A percentile compares a stretch with the other conserved stretches of the same genome.
Evolutionary conservation across 2,797 vertebrate genomes (phyloP).

Genomic region (Intellagama lesueurii): DNA sequence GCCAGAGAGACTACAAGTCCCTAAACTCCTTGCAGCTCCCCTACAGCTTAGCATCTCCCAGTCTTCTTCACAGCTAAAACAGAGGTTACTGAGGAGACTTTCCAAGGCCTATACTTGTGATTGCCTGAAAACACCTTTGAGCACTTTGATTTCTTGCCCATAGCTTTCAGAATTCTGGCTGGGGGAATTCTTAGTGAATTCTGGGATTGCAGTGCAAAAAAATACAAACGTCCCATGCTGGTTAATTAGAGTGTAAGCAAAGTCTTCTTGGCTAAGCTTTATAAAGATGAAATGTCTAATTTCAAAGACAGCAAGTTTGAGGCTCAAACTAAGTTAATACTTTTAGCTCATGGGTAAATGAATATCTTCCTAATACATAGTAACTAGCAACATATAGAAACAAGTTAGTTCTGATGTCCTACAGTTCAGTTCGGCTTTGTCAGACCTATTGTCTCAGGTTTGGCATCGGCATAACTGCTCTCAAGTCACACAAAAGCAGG

Average conservation of each 20-base stretch:
- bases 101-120: too few species aligned
- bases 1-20: too few species aligned
- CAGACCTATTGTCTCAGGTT: neutral
- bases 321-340: neutral
- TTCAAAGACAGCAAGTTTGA: neutral
- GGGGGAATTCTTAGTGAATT: too few species aligned
- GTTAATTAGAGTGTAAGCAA: neutral
- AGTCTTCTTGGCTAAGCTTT: neutral
- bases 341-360: neutral
- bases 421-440: neutral
- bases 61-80: too few species aligned
- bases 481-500: neutral
- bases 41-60: too few species aligned
- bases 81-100: too few species aligned
- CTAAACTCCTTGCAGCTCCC: too few species aligned
- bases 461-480: neutral
- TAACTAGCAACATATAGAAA: neutral
- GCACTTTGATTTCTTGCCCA: too few species aligned
- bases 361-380: neutral
- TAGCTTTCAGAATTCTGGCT: too few species aligned
- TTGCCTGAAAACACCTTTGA: too few species aligned
- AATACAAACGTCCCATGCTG: too few species aligned
- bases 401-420: neutral
- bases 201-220: too few species aligned
- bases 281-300: neutral